Evolutionary conservation across 2,888 invertebrate genomes (phyloP).

Genomic region (Sesia apiformis): DNA sequence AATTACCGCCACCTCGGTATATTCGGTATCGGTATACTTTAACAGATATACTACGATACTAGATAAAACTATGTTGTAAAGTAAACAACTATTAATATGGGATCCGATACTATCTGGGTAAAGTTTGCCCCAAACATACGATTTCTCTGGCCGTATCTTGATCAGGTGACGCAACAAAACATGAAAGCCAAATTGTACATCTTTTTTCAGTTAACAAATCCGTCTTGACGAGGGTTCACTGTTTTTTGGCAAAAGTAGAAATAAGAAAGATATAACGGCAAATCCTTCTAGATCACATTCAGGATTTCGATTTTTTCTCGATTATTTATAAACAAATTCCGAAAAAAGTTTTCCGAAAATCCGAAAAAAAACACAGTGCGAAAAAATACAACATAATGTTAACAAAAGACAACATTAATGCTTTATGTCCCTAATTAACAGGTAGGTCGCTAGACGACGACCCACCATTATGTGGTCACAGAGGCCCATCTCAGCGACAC

Average conservation of each 20-base stretch:
- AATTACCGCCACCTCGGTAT: too few species aligned
- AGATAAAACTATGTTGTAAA: too few species aligned
- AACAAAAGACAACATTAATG: slow-evolving; percentile 19
- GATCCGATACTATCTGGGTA: background rate
- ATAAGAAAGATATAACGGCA: slow-evolving; percentile 57
- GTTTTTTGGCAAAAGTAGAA: slow-evolving; percentile 51
- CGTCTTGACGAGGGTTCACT: slow-evolving; percentile 63
- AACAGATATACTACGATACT: too few species aligned
- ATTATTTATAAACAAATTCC: slow-evolving; percentile 30
- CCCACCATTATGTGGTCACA: slow-evolving; percentile 23
- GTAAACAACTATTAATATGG: too few species aligned
- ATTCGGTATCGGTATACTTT: too few species aligned
- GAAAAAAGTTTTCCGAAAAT: too few species aligned
- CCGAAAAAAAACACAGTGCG: slow-evolving; percentile 10
- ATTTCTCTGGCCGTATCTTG: slow-evolving; percentile 38
- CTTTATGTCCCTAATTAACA: slow-evolving; percentile 26
- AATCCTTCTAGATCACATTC: slow-evolving; percentile 56
- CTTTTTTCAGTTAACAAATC: slow-evolving; percentile 68
- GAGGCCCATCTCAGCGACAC: slow-evolving; percentile 19
- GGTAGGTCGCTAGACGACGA: slow-evolving; percentile 11
- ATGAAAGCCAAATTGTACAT: slow-evolving; percentile 62
- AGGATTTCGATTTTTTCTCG: slow-evolving; percentile 41
- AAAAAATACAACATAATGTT: slow-evolving; percentile 13
- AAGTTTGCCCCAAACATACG: slow-evolving; percentile 11
- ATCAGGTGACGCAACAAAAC: slow-evolving; percentile 62